Conservation (phyloP, 2,888 invertebrate genomes). For the Ophioninae sp. region DNA sequence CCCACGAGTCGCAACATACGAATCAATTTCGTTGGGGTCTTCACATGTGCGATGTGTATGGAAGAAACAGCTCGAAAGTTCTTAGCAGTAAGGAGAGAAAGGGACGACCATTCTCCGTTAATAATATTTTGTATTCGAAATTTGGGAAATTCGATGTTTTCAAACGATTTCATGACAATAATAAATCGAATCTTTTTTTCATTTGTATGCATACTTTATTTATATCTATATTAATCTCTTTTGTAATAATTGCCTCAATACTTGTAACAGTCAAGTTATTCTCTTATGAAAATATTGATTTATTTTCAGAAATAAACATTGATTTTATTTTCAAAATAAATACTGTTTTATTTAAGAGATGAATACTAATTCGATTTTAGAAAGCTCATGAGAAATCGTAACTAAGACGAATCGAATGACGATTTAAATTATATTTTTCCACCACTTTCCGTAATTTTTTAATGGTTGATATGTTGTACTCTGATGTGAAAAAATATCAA, state of each 20-base stretch:
- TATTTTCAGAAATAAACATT: too few species aligned
- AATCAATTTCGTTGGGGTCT: neutral
- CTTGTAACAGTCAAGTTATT: neutral
- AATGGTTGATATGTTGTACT: too few species aligned
- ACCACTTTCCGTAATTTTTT: too few species aligned
- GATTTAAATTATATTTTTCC: neutral
- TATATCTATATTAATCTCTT: neutral
- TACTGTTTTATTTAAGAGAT: too few species aligned
- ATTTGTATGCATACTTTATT: neutral
- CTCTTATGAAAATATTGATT: neutral
- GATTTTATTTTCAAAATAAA: too few species aligned
- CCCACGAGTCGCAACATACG: neutral
- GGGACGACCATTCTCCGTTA: neutral
- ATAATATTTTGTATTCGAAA: neutral
- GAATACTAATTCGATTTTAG: neutral
- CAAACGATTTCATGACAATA: neutral
- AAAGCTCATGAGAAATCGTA: neutral
- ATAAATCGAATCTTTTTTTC: neutral
- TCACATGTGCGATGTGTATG: neutral
- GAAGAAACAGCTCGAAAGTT: too few species aligned
- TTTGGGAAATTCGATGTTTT: neutral
- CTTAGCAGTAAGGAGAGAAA: neutral
- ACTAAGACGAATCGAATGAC: neutral
- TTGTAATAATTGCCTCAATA: neutral
- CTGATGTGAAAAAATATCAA: too few species aligned